These are phyloP conservation scores for Melanocharis versteri DNA, from an alignment of 2,113 vertebrate genomes.

Conservation along the genomic window DNA sequence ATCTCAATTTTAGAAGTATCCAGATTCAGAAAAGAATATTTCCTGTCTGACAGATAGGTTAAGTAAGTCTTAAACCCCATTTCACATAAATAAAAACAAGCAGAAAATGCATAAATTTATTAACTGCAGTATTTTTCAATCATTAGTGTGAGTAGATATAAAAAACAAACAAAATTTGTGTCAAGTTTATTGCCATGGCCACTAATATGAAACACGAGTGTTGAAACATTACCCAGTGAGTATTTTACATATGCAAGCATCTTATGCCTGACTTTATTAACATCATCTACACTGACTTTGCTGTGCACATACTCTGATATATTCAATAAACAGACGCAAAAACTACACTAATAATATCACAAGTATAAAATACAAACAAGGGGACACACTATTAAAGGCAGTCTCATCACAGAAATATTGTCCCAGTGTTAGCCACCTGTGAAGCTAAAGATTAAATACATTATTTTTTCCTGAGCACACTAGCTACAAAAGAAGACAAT, in stretches of 20 bases:
- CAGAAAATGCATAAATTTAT: not conserved
- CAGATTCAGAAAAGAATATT: not conserved
- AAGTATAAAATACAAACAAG: not conserved
- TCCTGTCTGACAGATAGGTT: not conserved
- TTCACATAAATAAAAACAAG: not conserved
- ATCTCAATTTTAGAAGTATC: not conserved
- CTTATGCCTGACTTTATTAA: not conserved
- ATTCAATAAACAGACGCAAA: not conserved
- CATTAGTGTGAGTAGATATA: not conserved
- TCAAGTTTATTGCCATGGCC: not conserved
- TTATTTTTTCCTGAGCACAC: not conserved
- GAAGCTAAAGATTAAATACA: not conserved
- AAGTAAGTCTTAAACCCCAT: not conserved
- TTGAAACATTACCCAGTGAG: not conserved
- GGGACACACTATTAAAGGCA: not conserved
- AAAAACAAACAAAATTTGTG: not conserved
- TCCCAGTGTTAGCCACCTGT: not conserved
- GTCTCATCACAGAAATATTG: not conserved
- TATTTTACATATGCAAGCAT: not conserved
- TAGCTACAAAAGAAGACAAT: not conserved
- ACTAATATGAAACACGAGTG: not conserved
- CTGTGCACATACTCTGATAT: not conserved
- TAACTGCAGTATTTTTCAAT: not conserved
- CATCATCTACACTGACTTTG: not conserved
- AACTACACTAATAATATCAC: not conserved